Evolutionary conservation across 2,888 invertebrate species (phyloP), one percentile per base, ranked within the genome.

Genomic region (Limnephilus lunatus): DNA sequence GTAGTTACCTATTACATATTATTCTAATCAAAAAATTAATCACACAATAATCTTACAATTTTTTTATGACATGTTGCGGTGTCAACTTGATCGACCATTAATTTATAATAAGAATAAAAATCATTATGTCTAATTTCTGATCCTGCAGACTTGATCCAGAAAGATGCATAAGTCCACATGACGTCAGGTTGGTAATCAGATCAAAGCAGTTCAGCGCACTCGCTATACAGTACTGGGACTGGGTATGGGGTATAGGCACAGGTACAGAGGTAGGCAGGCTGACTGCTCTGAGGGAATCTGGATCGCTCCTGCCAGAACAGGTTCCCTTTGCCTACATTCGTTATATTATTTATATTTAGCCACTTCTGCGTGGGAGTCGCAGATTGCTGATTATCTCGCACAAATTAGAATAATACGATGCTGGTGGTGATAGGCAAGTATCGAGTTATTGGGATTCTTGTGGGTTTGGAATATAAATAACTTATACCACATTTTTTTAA

Each of bases 311-410:
- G 25, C 80, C 30, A 35, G 35, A 89, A 89, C 88, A 89, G 88
- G 88, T 89, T 89, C 80, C 80, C 44, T 30, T 89, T 89, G 88
- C 88, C 88, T 89, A 89, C 80, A 89, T 89, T 68, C 12, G 80
- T 89, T 89, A 32, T 25, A 44, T 48, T 48, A 48, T 48, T 30
- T 86, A 85, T n/a, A 80, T 89, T 68, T 88, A 88, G 80, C 44
- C 14, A 44, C 39, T 12, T 89, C 81, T 32, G 88, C 88, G 88
- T 89, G 88, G 88, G 88, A 89, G 88, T 30, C 39, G 15, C 85
- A 85, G 85, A 85, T 85, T 85, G 15, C 85, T 39, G 85, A 85
- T 85, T 85, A 85, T 39, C 85, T n/a, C 68, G 68, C 68, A 68
- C 68, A 68, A 68, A 68, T 68, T 68, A n/a, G 25, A 68, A 68